These are phyloP conservation scores for Priocnemis perturbator DNA, from an alignment of 2,888 invertebrate species.

Conservation along the genomic window DNA sequence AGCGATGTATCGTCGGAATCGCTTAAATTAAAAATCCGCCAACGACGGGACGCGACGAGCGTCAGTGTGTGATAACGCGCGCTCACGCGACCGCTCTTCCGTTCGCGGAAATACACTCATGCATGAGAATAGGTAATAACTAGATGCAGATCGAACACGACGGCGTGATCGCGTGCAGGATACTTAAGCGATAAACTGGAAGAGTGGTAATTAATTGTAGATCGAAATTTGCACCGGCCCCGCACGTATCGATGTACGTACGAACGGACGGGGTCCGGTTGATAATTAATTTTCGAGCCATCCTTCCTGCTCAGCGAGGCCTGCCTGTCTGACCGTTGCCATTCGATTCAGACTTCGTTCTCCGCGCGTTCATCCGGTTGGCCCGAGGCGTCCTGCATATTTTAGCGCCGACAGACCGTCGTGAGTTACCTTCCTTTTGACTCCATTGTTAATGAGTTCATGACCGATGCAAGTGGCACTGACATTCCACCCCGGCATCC, in stretches of 20 bases:
- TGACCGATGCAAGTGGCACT: conserved; percentile 54
- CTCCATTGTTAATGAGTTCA: conserved; percentile 62
- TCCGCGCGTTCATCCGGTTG: conserved; percentile 20
- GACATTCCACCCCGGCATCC: conserved; percentile 28
- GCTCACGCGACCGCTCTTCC: too few species aligned
- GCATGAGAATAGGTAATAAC: too few species aligned
- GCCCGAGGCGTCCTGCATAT: conserved; percentile 58
- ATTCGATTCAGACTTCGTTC: conserved; percentile 40
- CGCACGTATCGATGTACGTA: conserved; percentile 25
- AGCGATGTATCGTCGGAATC: too few species aligned
- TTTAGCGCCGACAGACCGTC: conserved; percentile 55
- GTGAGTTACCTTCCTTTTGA: conserved; percentile 55
- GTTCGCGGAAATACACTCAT: too few species aligned
- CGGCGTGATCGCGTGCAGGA: conserved; percentile 5
- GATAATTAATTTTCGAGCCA: conserved; percentile 54
- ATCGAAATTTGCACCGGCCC: conserved; percentile 21
- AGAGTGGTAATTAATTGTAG: conserved; percentile 29
- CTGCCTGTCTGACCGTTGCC: conserved; percentile 48
- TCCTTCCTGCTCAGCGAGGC: conserved; percentile 30
- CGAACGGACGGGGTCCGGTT: conserved; percentile 30
- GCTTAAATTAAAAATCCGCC: too few species aligned
- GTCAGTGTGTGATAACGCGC: too few species aligned
- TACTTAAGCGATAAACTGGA: conserved; percentile 16
- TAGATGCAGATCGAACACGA: too few species aligned
- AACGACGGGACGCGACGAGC: too few species aligned